A percentile compares a stretch with the other conserved stretches of the same genome.
These are phyloP conservation scores for Brachionus rubens DNA, from an alignment of 1,140 invertebrate species.

Conservation along the genomic window DNA sequence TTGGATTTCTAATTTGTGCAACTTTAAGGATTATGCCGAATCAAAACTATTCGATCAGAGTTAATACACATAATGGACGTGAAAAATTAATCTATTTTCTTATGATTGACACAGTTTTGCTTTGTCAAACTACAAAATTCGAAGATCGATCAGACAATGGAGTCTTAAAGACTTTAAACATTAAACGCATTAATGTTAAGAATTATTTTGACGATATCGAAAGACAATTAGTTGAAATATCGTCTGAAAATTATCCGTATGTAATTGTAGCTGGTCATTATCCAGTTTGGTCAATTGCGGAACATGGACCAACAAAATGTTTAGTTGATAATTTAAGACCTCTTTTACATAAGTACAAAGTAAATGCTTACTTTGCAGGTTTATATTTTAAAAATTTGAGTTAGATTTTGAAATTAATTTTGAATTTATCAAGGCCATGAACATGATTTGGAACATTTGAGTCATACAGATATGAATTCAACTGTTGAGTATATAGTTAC, in stretches of 20 bases:
- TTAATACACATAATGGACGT: constrained; percentile 50
- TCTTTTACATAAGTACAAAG: constrained; percentile 60
- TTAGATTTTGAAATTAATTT: background rate
- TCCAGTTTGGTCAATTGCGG: constrained; percentile 63
- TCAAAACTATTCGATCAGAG: constrained; percentile 57
- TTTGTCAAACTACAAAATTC: constrained; percentile 59
- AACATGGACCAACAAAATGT: constrained; percentile 62
- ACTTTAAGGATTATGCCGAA: constrained; percentile 58
- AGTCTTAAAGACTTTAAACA: background rate
- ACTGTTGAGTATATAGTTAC: constrained; percentile 58
- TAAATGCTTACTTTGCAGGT: constrained; percentile 62
- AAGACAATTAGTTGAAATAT: constrained; percentile 49
- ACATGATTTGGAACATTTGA: constrained; percentile 60
- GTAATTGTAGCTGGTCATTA: constrained; percentile 63
- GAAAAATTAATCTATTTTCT: constrained; percentile 54
- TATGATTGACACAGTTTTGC: constrained; percentile 61
- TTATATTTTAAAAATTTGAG: background rate
- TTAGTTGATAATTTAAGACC: constrained; percentile 58
- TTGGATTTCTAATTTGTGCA: background rate
- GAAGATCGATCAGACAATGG: constrained; percentile 48
- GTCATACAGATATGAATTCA: constrained; percentile 8
- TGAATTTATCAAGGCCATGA: constrained; percentile 63
- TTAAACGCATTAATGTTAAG: constrained; percentile 39
- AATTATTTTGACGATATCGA: constrained; percentile 62
- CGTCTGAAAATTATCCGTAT: constrained; percentile 53